phyloP scores from a whole-genome alignment of 2,888 invertebrate species.

The Elegia similella region DNA sequence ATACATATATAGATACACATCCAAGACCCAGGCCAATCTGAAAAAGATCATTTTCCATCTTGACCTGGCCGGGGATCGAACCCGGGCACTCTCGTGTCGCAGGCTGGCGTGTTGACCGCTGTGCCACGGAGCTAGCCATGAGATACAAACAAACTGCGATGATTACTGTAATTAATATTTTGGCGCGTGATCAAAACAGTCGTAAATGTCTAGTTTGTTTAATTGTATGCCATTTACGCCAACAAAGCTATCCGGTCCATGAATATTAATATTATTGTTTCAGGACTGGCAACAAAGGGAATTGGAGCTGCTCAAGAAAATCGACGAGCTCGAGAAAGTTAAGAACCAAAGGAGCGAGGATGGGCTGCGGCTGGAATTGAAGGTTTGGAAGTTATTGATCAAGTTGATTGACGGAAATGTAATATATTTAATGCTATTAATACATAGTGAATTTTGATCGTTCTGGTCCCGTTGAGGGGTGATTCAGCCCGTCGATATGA shows the following conservation, averaged over 20 bases:
- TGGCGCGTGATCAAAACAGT: not conserved
- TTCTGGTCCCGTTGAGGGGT: too few species aligned
- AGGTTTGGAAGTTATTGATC: constrained; percentile 42
- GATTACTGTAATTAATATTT: not conserved
- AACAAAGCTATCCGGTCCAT: not conserved
- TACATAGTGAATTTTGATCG: too few species aligned
- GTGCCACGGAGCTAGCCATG: too few species aligned
- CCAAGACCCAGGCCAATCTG: too few species aligned
- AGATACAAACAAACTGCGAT: not conserved
- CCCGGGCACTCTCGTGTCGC: too few species aligned
- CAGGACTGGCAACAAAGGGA: constrained; percentile 71
- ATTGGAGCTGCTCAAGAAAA: constrained; percentile 61
- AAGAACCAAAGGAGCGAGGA: constrained; percentile 60
- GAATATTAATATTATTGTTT: constrained; percentile 19
- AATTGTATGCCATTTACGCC: not conserved
- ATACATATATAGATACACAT: too few species aligned
- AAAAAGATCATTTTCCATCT: too few species aligned
- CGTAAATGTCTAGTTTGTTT: not conserved
- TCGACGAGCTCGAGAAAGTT: constrained; percentile 62
- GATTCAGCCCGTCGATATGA: too few species aligned
- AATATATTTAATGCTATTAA: too few species aligned
- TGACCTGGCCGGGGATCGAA: too few species aligned
- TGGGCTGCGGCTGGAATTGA: constrained; percentile 57
- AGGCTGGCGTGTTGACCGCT: too few species aligned
- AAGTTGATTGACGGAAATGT: not conserved